phyloP scores from a whole-genome alignment of 2,113 vertebrate species.

The Macquaria australasica region DNA sequence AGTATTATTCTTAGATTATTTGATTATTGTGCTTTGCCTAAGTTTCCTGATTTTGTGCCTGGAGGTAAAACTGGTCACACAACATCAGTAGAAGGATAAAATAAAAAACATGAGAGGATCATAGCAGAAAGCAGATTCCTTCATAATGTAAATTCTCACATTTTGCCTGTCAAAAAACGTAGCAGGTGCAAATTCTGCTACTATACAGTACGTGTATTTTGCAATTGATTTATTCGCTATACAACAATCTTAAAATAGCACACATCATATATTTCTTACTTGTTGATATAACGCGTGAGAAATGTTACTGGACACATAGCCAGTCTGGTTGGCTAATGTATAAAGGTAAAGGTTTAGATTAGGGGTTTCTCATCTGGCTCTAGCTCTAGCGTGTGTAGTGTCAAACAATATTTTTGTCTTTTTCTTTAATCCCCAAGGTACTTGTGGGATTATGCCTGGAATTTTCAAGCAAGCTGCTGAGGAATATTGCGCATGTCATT shows the following conservation, averaged over 20 bases:
- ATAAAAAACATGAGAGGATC: not conserved
- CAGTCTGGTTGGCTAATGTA: not conserved
- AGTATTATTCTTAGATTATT: not conserved
- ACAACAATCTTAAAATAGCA: not conserved
- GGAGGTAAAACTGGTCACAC: slow-evolving; percentile 34
- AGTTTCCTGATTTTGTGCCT: slow-evolving; percentile 14
- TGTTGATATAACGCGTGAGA: not conserved
- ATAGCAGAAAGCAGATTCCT: not conserved
- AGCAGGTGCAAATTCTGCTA: not conserved
- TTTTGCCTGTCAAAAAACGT: not conserved
- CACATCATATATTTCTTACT: not conserved
- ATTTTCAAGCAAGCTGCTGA: too few relatives aligned
- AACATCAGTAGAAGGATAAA: not conserved
- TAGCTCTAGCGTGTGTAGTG: not conserved
- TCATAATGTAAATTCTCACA: not conserved
- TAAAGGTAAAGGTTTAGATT: not conserved
- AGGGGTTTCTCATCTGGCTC: not conserved
- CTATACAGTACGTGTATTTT: not conserved
- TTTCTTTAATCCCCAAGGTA: too few relatives aligned
- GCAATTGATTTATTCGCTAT: too few relatives aligned
- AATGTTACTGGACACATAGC: not conserved
- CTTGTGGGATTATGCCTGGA: too few relatives aligned
- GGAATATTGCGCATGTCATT: too few relatives aligned
- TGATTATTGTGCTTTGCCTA: not conserved
- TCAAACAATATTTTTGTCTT: not conserved